Conservation (phyloP, 2,888 invertebrate species). For the Stegophylla sp. region DNA sequence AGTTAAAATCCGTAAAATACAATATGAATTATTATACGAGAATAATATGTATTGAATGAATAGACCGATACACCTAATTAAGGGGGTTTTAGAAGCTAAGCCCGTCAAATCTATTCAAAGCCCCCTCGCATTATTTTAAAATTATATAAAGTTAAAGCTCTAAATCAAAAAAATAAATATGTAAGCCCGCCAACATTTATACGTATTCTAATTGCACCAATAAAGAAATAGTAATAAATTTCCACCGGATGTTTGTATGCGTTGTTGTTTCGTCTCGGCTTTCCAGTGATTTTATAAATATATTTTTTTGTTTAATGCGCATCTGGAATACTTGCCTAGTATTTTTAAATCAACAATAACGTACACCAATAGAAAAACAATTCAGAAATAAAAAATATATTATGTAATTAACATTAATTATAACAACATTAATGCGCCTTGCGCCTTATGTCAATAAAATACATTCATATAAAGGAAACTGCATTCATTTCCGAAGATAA, state of each 20-base stretch:
- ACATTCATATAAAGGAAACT: no score
- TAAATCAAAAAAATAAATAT: no score
- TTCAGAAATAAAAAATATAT: not conserved
- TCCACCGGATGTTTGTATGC: not conserved
- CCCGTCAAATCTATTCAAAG: no score
- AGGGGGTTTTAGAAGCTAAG: no score
- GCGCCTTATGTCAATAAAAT: not conserved
- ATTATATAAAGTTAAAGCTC: no score
- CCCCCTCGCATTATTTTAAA: no score
- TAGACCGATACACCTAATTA: no score
- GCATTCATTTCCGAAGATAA: not conserved
- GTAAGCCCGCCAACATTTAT: no score
- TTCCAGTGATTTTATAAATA: constrained; percentile 48
- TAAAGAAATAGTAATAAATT: not conserved
- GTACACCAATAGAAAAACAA: not conserved
- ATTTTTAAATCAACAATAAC: constrained; percentile 6
- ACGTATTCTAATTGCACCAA: no score
- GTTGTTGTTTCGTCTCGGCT: not conserved
- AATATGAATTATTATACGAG: not conserved
- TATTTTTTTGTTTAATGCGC: constrained; percentile 25
- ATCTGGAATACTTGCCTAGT: constrained; percentile 26
- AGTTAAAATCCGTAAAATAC: not conserved
- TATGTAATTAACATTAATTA: not conserved
- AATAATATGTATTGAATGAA: not conserved
- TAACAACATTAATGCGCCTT: no score